Conservation (phyloP, 2,888 invertebrate genomes). For the Drosophila sordidula region DNA sequence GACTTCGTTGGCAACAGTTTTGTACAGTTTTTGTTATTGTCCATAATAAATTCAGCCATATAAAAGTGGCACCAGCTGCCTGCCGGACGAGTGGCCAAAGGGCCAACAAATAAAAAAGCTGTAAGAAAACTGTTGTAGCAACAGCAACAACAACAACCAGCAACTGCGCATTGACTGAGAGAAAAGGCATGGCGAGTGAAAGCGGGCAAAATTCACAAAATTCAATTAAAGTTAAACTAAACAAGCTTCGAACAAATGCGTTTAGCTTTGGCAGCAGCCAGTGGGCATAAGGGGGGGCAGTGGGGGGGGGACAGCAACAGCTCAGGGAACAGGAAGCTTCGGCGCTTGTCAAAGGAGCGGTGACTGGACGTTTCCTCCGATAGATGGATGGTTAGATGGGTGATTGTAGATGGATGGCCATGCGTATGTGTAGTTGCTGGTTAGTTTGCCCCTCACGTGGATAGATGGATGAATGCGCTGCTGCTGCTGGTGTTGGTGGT, state of each 20-base stretch:
- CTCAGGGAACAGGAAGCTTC: conserved; percentile 56
- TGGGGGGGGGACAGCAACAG: conserved; percentile 12
- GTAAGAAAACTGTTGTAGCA: conserved; percentile 54
- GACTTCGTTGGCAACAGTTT: conserved; percentile 46
- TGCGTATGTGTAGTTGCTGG: conserved; percentile 72
- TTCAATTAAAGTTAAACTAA: conserved; percentile 81
- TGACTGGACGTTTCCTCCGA: conserved; percentile 60
- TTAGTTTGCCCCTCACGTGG: conserved; percentile 60
- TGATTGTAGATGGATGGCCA: conserved; percentile 62
- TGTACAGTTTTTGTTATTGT: conserved; percentile 67
- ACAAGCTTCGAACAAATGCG: conserved; percentile 81
- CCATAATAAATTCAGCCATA: conserved; percentile 79
- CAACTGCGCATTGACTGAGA: conserved; percentile 32
- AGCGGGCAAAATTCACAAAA: conserved; percentile 74
- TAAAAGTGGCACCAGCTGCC: conserved; percentile 78
- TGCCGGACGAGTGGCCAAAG: conserved; percentile 54
- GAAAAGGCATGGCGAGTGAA: conserved; percentile 19
- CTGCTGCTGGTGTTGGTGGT: no score
- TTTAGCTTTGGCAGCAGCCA: conserved; percentile 61
- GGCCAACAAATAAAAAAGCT: conserved; percentile 64
- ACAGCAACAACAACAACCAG: conserved; percentile 39
- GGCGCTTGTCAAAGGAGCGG: conserved; percentile 70
- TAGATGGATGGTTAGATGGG: conserved; percentile 58
- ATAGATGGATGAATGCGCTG: conserved; percentile 62
- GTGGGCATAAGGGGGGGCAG: neutral